phyloP scores from a whole-genome alignment of 2,797 vertebrate species.

The Enteromius radiatus region DNA sequence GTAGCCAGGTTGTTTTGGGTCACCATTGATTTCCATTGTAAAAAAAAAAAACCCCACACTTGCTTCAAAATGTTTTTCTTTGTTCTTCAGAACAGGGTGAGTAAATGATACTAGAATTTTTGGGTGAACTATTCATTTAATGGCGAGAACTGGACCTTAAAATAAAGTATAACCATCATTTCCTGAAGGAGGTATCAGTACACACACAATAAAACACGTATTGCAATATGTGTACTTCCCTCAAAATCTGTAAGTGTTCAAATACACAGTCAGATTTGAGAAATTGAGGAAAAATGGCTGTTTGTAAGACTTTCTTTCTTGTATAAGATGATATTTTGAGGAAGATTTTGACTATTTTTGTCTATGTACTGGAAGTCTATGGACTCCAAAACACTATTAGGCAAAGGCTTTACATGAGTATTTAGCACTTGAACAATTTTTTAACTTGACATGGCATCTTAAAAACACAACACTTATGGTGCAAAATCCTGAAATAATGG shows the following conservation, averaged over 20 bases:
- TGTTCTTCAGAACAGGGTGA: too few species aligned
- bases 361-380: neutral
- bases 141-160: neutral
- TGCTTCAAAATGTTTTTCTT: too few species aligned
- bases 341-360: neutral
- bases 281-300: neutral
- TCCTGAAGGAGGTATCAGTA: neutral
- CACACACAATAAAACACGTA: too few species aligned
- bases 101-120: too few species aligned
- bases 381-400: neutral
- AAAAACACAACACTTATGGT: neutral
- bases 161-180: neutral
- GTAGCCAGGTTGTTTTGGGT: too few species aligned
- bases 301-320: neutral
- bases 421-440: neutral
- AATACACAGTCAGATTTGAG: neutral
- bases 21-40: too few species aligned
- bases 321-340: neutral
- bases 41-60: too few species aligned
- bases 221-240: too few species aligned
- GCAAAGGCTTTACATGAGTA: neutral
- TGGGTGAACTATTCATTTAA: too few species aligned
- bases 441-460: neutral
- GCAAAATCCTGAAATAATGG: neutral
- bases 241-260: neutral